Evolutionary conservation across 2,888 invertebrate genomes (phyloP), one percentile per base, ranked within the genome.

Genomic region (Arenicola marina): DNA sequence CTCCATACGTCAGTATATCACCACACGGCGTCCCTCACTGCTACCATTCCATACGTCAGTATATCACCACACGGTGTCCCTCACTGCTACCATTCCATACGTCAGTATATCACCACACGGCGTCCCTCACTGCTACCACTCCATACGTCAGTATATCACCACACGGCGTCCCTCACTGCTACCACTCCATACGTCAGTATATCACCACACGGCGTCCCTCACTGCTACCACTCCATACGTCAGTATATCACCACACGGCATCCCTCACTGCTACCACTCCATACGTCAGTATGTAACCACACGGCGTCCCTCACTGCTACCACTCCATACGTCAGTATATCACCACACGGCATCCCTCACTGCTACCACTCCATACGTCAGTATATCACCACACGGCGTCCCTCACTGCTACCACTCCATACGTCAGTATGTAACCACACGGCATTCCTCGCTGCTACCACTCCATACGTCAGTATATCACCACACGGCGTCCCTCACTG

Each of bases 401-500:
- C n/a, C 18, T 38, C 38, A 38, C 38, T 38, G 11, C 38, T 38
- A 38, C 18, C 18, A 18, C 11, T 38, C 38, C 11, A 38, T 38
- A 38, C 11, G 18, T 38, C 11, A 15, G 18, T 38, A 15, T 11
- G 18, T 38, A 38, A 38, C 18, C 18, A 15, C 11, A 11, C 11
- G 11, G 38, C 11, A 18, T 15, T 18, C 11, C 18, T 18, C 38
- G 18, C 18, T 38, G 11, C 38, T 38, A 15, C 18, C 24, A 48
- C n/a, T n/a, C 43, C n/a, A n/a, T n/a, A n/a, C n/a, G n/a, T n/a
- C n/a, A n/a, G n/a, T n/a, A n/a, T n/a, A 38, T 38, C 11, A 11
- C 38, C 38, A 38, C 21, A 44, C 15, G 57, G 31, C n/a, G 46
- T 57, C 7, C 57, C 57, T 4, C 46, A 46, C 45, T 57, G 57